A percentile compares a stretch with the other conserved stretches of the same genome.
Evolutionary conservation across 2,888 invertebrate species (phyloP).

Genomic region (Synergus laeviventris): DNA sequence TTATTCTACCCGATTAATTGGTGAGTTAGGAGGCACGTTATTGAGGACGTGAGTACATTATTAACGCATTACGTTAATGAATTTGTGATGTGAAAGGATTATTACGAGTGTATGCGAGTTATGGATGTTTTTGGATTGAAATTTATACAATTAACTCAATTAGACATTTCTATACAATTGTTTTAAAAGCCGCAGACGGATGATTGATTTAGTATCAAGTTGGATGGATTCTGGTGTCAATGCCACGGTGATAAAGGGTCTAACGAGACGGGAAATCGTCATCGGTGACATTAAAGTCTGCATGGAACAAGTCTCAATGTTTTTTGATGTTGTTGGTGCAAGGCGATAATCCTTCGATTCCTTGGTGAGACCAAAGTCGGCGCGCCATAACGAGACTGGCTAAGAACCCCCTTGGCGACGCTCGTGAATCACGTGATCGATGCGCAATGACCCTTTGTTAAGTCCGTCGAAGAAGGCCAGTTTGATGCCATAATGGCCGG

Average conservation of each 20-base stretch:
- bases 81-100: not conserved
- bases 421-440: constrained; percentile 69
- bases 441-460: constrained; percentile 62
- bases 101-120: too few relatives aligned
- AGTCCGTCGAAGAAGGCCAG: constrained; percentile 49
- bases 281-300: constrained; percentile 36
- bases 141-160: constrained; percentile 16
- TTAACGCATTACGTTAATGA: not conserved
- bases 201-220: constrained; percentile 22
- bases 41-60: constrained; percentile 7
- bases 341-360: constrained; percentile 34
- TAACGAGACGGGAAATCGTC: constrained; percentile 34
- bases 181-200: not conserved
- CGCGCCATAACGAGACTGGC: constrained; percentile 38
- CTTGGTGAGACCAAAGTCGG: constrained; percentile 36
- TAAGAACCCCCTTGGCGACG: constrained; percentile 55
- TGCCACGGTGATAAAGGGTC: constrained; percentile 14
- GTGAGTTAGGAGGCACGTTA: not conserved
- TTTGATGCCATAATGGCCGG: constrained; percentile 51
- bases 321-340: not conserved
- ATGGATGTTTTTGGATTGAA: not conserved
- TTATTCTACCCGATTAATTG: constrained; percentile 21
- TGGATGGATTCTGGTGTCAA: constrained; percentile 3
- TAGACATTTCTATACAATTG: not conserved
- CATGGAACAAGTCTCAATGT: constrained; percentile 31